phyloP scores from a whole-genome alignment of 1,140 invertebrate species.

The Aphidius gifuensis region DNA sequence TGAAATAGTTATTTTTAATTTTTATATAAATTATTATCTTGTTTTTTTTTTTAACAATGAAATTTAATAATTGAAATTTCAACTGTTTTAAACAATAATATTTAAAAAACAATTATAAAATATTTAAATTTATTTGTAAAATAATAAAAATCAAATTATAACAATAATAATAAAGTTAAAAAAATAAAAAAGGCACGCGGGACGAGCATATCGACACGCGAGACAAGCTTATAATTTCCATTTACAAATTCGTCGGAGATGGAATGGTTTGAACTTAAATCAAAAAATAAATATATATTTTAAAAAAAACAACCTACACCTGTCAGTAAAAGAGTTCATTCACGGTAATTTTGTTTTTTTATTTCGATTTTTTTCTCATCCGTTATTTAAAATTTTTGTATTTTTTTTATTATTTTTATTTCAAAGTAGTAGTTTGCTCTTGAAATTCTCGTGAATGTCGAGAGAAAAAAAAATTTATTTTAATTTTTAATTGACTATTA shows the following conservation, averaged over 20 bases:
- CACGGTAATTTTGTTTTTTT: neutral
- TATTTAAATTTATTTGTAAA: no score
- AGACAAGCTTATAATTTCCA: constrained; percentile 23
- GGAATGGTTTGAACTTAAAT: neutral
- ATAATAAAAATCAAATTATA: no score
- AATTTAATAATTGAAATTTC: no score
- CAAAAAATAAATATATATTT: constrained; percentile 9
- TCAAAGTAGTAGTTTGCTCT: constrained; percentile 2
- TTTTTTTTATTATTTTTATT: constrained; percentile 11
- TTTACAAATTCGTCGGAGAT: constrained; percentile 15
- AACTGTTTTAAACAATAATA: no score
- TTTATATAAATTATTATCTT: no score
- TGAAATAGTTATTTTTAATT: no score
- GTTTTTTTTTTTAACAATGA: no score
- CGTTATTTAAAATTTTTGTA: constrained; percentile 6
- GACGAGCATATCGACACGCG: constrained; percentile 20
- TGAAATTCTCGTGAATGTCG: neutral
- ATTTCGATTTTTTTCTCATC: constrained; percentile 19
- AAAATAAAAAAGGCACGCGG: no score
- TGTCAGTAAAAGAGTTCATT: constrained; percentile 12
- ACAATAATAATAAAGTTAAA: no score
- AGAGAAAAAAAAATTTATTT: no score
- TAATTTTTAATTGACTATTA: no score
- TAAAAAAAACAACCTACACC: constrained; percentile 17
- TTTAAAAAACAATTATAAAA: no score